Evolutionary conservation across 2,888 invertebrate genomes (phyloP).

Genomic region (Lucinisca nassula): DNA sequence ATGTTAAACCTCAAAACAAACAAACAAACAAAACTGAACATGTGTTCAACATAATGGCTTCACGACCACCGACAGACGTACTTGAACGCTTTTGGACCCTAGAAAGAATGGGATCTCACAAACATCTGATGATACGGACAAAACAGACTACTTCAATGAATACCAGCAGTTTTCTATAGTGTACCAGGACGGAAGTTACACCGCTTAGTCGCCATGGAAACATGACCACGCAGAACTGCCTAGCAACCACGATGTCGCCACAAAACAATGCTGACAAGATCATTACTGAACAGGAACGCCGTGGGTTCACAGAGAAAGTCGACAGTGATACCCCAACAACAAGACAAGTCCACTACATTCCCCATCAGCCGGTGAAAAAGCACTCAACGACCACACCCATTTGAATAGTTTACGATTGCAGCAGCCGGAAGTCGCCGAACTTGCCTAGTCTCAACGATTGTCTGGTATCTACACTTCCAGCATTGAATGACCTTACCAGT

Average conservation of each 20-base stretch:
- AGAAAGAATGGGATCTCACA: slow-evolving; percentile 38
- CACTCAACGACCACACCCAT: slow-evolving; percentile 59
- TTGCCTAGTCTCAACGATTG: slow-evolving; percentile 62
- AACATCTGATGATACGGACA: background rate
- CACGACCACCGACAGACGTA: slow-evolving; percentile 10
- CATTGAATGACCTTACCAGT: slow-evolving; percentile 50
- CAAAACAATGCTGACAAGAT: slow-evolving; percentile 40
- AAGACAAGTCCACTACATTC: slow-evolving; percentile 55
- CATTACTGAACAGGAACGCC: slow-evolving; percentile 50
- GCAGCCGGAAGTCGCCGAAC: slow-evolving; percentile 21
- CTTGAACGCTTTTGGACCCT: slow-evolving; percentile 55
- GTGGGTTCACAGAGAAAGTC: slow-evolving; percentile 50
- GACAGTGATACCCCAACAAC: background rate
- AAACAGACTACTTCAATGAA: background rate
- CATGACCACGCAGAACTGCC: slow-evolving; percentile 13
- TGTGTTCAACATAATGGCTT: slow-evolving; percentile 17
- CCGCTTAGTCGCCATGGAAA: slow-evolving; percentile 15
- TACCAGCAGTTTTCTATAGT: slow-evolving; percentile 8
- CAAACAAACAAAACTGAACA: too few relatives aligned
- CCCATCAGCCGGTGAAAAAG: slow-evolving; percentile 60
- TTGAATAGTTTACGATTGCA: slow-evolving; percentile 64
- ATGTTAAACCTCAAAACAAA: too few relatives aligned
- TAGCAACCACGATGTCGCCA: slow-evolving; percentile 16
- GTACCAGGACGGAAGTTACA: slow-evolving; percentile 13
- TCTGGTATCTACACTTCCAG: slow-evolving; percentile 42